Evolutionary conservation across 2,888 invertebrate genomes (phyloP).

Genomic region (Meloe dianella): DNA sequence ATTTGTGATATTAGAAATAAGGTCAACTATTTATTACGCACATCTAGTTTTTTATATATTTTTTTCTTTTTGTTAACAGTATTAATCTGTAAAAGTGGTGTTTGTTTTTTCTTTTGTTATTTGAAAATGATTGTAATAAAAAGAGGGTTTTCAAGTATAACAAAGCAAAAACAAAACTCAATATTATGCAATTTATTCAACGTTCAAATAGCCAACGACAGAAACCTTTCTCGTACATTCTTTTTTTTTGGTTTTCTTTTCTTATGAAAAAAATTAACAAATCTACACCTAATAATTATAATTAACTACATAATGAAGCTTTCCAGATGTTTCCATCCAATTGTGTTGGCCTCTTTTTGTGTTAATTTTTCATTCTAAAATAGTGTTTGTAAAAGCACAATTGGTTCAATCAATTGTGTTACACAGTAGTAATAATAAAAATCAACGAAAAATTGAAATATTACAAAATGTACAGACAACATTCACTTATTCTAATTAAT

Average conservation of each 20-base stretch:
- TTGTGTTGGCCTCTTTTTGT: background rate
- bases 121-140: background rate
- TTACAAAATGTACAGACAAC: conserved; percentile 53
- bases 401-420: conserved; percentile 47
- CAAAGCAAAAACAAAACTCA: background rate
- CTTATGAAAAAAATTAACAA: conserved; percentile 2
- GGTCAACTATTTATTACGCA: background rate
- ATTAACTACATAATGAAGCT: background rate
- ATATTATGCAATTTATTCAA: conserved; percentile 6
- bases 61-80: background rate
- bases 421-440: conserved; percentile 51
- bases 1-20: background rate
- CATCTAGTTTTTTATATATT: background rate
- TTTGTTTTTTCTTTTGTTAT: background rate
- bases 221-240: background rate
- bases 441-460: conserved; percentile 30
- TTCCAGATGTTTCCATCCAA: background rate
- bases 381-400: background rate
- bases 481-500: conserved; percentile 31
- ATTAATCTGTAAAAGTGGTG: background rate
- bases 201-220: conserved; percentile 8
- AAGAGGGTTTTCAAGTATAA: background rate
- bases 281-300: conserved; percentile 4
- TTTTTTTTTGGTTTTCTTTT: background rate
- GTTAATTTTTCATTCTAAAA: background rate